Conservation (phyloP, 2,113 vertebrate genomes). For the Felis chaus region DNA sequence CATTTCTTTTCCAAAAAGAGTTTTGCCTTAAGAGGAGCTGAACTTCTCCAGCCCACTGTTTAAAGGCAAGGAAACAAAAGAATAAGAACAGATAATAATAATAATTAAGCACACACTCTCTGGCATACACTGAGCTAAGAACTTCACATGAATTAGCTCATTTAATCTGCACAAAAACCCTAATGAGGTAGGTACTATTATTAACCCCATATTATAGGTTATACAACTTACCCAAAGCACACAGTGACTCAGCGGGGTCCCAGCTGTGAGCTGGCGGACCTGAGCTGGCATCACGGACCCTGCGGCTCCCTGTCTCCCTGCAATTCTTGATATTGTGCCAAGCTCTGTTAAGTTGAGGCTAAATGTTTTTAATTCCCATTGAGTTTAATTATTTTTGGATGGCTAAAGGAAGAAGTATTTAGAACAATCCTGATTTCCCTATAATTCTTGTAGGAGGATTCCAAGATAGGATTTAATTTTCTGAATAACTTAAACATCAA, state of each 20-base stretch:
- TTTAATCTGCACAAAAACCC: background rate
- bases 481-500: background rate
- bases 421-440: background rate
- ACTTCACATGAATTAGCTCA: background rate
- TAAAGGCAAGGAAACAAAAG: background rate
- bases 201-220: background rate
- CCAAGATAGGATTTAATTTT: conserved; percentile 29
- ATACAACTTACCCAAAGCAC: background rate
- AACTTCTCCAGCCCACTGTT: background rate
- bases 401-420: background rate
- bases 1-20: conserved; percentile 17
- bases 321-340: background rate
- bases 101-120: background rate
- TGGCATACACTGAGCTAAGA: background rate
- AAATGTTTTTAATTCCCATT: background rate
- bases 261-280: background rate
- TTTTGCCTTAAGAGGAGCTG: background rate
- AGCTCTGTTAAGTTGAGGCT: background rate
- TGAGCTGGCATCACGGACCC: background rate
- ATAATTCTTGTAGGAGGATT: background rate
- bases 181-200: background rate
- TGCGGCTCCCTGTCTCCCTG: background rate
- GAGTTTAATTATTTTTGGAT: background rate
- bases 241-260: background rate
- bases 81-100: background rate